Evolutionary conservation across 1,140 invertebrate species (phyloP).

Genomic region (Gryon sp.): DNA sequence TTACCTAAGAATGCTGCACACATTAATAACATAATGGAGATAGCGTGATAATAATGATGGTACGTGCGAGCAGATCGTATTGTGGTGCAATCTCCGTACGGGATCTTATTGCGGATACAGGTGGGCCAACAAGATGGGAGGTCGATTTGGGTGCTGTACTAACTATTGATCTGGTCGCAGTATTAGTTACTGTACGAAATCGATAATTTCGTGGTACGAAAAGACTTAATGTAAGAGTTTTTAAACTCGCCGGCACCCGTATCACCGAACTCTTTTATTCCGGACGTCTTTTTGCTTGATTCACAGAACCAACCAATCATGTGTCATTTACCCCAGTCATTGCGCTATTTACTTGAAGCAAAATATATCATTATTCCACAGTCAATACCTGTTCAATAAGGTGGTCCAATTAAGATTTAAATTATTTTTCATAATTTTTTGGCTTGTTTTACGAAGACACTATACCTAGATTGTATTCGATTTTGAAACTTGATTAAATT

Average conservation of each 20-base stretch:
- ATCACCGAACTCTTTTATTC: slow-evolving; percentile 7
- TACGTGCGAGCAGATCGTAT: slow-evolving; percentile 67
- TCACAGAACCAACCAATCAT: no score
- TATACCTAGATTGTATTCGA: no score
- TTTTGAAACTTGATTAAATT: no score
- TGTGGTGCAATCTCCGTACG: slow-evolving; percentile 51
- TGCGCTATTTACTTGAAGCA: no score
- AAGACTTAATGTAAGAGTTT: slow-evolving; percentile 66
- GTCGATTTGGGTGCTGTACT: slow-evolving; percentile 57
- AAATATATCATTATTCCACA: no score
- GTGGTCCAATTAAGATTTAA: no score
- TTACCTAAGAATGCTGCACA: background rate
- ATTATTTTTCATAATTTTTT: no score
- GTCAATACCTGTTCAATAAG: no score
- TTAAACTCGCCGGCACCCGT: slow-evolving; percentile 8
- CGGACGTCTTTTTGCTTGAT: no score
- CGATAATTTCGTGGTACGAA: slow-evolving; percentile 70
- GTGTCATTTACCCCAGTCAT: no score
- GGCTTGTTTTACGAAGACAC: no score
- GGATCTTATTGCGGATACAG: slow-evolving; percentile 34
- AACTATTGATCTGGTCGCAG: slow-evolving; percentile 63
- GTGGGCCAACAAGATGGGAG: slow-evolving; percentile 65
- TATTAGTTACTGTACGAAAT: slow-evolving; percentile 70
- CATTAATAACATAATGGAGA: slow-evolving; percentile 34
- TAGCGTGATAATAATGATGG: slow-evolving; percentile 64